Base-by-base conservation (phyloP, 64 coral and sea anemone species). In the Montipora sp. region DNA sequence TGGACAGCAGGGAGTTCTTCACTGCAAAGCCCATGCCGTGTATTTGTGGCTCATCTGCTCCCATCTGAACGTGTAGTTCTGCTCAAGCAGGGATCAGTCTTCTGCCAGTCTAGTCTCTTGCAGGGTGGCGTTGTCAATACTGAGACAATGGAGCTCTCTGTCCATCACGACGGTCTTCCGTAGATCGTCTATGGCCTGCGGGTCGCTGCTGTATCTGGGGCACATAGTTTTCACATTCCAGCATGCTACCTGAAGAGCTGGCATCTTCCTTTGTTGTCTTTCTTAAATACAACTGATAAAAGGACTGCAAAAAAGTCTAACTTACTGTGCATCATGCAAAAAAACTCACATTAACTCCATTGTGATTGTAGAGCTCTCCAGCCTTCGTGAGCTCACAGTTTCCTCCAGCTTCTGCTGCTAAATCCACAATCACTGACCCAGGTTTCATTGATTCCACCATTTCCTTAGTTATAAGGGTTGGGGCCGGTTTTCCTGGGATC, bases 371-470 rank as follows among this genome's bases (percentile, higher is more conserved):
- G 59, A 88, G 92, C 88, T 99, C 98, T 57, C 98, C 98, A 80
- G 98, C 89, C 21, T 95, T 96, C 22, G 98, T 99, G 8, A 95
- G 53, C 77, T 96, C 94, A 92, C 98, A 99, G 66, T 99, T 99
- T 16, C 98, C 98, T 22, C 98, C 98, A 21, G 98, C 78, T 80
- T 99, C 98, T 0, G 94, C 94, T 57, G 98, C 98, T 58, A 99
- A 93, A 74, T 99, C 98, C 18, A 99, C 94, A 50, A 99, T 99
- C 45, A 99, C 98, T 71, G 98, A 99, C 51, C 98, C 98, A 44
- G 94, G 94, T 57, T 96, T 99, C 98, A 99, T 99, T 2, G 85
- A 96, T 27, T 99, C 98, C 19, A 99, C 98, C 98, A 99, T 99
- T 24, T 91, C 94, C 51, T 96, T 99, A 5, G 94, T 94, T 57